Conservation (phyloP, 2,113 vertebrate genomes). For the Oriolus oriolus region DNA sequence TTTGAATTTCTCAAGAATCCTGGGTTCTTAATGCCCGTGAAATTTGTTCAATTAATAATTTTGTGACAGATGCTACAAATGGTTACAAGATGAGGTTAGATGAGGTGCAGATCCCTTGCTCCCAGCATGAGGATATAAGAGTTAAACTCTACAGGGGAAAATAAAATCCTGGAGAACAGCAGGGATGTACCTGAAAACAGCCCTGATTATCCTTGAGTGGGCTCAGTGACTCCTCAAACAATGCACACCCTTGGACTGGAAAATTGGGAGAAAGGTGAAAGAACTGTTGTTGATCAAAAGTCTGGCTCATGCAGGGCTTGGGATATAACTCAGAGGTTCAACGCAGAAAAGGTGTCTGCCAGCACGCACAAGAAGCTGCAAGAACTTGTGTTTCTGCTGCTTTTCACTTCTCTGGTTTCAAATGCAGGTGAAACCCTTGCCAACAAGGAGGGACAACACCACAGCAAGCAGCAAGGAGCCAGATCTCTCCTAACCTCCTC, state of each 20-base stretch:
- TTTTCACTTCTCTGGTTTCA: neutral
- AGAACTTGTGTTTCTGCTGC: neutral
- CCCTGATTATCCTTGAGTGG: neutral
- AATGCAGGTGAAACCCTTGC: neutral
- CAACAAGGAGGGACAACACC: neutral
- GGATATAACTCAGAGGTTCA: neutral
- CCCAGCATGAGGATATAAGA: neutral
- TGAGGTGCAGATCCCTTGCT: neutral
- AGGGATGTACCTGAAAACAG: neutral
- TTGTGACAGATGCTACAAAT: neutral
- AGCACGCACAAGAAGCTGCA: neutral
- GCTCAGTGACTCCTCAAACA: neutral
- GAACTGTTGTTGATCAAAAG: neutral
- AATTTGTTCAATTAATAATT: neutral
- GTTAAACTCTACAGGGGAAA: neutral
- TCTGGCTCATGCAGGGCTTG: neutral
- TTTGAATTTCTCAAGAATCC: neutral
- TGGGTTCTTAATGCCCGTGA: neutral
- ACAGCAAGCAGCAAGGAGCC: neutral
- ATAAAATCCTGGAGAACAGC: neutral
- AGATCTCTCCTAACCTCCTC: neutral
- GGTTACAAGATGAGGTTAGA: neutral
- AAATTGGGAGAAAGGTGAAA: neutral
- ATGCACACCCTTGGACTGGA: neutral
- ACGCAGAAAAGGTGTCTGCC: fast-evolving